phyloP scores from a whole-genome alignment of 30 jellyfish, hydroid and myxozoan species.

The Cassiopea andromeda region DNA sequence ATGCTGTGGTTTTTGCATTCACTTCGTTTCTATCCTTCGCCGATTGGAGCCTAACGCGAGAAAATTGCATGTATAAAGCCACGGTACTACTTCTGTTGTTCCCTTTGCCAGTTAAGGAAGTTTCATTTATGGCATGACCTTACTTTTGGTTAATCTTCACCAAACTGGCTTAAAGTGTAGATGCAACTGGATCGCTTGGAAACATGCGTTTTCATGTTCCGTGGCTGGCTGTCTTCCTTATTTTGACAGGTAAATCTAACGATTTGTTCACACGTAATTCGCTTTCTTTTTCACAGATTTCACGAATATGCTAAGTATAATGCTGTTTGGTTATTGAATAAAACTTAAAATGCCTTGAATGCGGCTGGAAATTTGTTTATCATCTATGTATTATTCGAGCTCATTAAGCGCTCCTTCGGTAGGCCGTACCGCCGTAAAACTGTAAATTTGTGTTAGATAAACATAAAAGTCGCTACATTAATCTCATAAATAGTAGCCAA shows the following conservation, averaged over 20 bases:
- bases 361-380: slow-evolving; percentile 26
- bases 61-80: neutral
- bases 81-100: neutral
- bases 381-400: slow-evolving; percentile 37
- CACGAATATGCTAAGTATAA: neutral
- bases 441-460: slow-evolving; percentile 58
- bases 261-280: slow-evolving; percentile 14
- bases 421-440: slow-evolving; percentile 68
- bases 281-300: slow-evolving; percentile 10
- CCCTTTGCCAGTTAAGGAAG: neutral
- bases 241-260: slow-evolving; percentile 40
- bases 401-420: slow-evolving; percentile 51
- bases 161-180: neutral
- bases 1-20: slow-evolving; percentile 69
- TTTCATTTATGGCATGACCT: slow-evolving; percentile 14
- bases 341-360: slow-evolving; percentile 10
- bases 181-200: neutral
- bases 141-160: neutral
- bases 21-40: slow-evolving; percentile 44
- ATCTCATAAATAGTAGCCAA: slow-evolving; percentile 39
- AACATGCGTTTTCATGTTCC: slow-evolving; percentile 41
- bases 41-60: neutral
- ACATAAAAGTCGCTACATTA: slow-evolving; percentile 58
- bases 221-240: slow-evolving; percentile 27
- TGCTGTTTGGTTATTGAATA: neutral